A percentile compares a stretch with the other conserved stretches of the same genome.
These are phyloP conservation scores for Athripsodes cinereus DNA, from an alignment of 2,888 invertebrate genomes.

Conservation along the genomic window DNA sequence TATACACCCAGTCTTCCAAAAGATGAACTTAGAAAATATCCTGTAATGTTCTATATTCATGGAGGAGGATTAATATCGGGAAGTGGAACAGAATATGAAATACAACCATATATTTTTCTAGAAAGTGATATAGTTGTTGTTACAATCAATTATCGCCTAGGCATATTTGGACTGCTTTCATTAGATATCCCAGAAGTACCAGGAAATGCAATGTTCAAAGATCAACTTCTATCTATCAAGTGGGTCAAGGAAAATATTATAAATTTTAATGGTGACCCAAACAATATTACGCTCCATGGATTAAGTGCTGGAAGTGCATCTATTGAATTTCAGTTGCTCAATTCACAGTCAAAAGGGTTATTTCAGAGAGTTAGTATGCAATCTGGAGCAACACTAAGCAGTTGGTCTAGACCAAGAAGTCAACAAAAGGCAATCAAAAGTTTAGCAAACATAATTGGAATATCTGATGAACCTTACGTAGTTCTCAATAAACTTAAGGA, in stretches of 20 bases:
- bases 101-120: no score
- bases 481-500: not conserved
- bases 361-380: constrained; percentile 21
- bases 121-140: no score
- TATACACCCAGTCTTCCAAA: no score
- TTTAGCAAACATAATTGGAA: not conserved
- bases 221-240: no score
- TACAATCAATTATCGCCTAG: no score
- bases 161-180: no score
- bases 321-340: constrained; percentile 19
- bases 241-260: no score
- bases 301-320: constrained; percentile 22
- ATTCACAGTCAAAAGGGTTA: constrained; percentile 17
- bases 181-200: no score
- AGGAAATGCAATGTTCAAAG: no score
- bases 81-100: constrained; percentile 20
- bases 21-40: not conserved
- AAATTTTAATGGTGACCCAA: no score
- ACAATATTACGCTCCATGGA: constrained; percentile 23
- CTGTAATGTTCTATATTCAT: constrained; percentile 28
- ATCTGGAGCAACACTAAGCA: constrained; percentile 19
- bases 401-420: constrained; percentile 29
- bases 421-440: constrained; percentile 28
- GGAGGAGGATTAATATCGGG: constrained; percentile 32
- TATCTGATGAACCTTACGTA: not conserved